These are phyloP conservation scores for Magallana ariakensis DNA, from an alignment of 1,140 invertebrate genomes.

Conservation along the genomic window DNA sequence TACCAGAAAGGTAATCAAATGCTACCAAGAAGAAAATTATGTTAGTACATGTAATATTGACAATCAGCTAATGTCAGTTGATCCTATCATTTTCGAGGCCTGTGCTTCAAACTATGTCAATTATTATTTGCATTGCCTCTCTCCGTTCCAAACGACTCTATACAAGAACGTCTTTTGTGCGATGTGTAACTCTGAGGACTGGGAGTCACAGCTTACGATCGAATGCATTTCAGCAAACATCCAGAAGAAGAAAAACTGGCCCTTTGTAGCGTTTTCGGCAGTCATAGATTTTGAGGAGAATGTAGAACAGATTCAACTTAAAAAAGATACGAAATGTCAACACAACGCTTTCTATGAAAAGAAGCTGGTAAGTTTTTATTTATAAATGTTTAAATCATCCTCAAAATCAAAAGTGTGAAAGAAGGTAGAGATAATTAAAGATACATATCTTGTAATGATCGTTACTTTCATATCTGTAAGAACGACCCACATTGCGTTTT, in stretches of 20 bases:
- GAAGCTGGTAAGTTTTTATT: no score
- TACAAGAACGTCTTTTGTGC: conserved; percentile 1
- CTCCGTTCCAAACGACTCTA: not conserved
- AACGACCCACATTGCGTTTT: no score
- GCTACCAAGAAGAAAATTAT: not conserved
- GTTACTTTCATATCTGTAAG: no score
- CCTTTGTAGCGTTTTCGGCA: not conserved
- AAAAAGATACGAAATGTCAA: not conserved
- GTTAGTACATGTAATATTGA: not conserved
- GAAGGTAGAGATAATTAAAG: no score
- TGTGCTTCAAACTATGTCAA: not conserved
- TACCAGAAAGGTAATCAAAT: not conserved
- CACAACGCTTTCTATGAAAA: not conserved
- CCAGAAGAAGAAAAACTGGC: not conserved
- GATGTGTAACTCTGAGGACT: not conserved
- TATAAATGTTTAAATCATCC: no score
- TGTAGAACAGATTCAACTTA: not conserved
- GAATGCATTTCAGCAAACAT: not conserved
- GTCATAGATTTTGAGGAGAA: not conserved
- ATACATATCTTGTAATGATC: no score
- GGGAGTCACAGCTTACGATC: not conserved
- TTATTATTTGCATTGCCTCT: not conserved
- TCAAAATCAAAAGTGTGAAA: no score
- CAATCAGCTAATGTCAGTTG: not conserved
- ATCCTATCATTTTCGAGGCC: not conserved